A percentile compares a stretch with the other conserved stretches of the same genome.
Conservation (phyloP, 2,888 invertebrate genomes). For the Salticus scenicus region DNA sequence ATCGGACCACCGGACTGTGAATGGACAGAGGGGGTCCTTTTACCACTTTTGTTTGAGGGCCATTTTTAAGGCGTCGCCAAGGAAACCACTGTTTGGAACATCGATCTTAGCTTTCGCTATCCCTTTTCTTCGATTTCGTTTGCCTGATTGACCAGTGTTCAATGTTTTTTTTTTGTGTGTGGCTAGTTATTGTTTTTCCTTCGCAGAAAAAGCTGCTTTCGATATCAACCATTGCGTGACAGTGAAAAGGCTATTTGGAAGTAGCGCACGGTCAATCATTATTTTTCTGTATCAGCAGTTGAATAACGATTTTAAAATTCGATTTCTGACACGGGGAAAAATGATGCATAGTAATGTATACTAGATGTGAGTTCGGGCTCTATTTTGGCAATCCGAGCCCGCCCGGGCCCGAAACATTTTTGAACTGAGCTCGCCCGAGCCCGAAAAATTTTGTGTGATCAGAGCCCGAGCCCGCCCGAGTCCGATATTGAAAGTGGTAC, state of each 20-base stretch:
- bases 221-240: neutral
- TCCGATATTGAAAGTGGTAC: no score
- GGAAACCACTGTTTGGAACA: conserved; percentile 31
- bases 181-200: neutral
- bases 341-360: no score
- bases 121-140: conserved; percentile 29
- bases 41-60: conserved; percentile 41
- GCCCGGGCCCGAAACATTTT: no score
- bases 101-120: conserved; percentile 33
- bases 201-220: neutral
- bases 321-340: no score
- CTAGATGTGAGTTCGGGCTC: no score
- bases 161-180: neutral
- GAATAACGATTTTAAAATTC: no score
- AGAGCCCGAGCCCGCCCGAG: no score
- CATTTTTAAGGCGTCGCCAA: conserved; percentile 42
- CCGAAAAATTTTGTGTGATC: no score
- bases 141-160: conserved; percentile 27
- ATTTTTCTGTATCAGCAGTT: no score
- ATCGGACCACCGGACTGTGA: conserved; percentile 21
- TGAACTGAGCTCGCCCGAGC: no score
- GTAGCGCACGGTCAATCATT: neutral
- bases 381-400: no score
- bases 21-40: conserved; percentile 34
- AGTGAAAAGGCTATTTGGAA: neutral